Percentiles rank a stretch among this genome's conserved stretches.
Evolutionary conservation across 2,113 vertebrate species (phyloP).

Genomic region (Periophthalmodon schlosseri): DNA sequence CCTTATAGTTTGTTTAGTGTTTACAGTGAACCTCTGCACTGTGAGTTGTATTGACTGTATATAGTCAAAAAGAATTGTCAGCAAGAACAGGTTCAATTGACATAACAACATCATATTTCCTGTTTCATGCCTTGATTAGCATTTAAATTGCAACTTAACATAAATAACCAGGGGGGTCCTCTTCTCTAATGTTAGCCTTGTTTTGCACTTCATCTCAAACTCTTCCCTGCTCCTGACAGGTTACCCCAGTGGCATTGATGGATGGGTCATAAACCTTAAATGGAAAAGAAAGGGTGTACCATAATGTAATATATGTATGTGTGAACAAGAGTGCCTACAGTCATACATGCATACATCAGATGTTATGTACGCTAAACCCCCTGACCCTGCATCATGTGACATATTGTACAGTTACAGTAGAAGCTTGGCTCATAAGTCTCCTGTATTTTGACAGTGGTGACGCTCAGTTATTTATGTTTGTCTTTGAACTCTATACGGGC

Average conservation of each 20-base stretch:
- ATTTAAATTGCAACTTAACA: no score
- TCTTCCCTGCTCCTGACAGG: no score
- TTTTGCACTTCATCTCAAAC: no score
- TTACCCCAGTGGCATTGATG: no score
- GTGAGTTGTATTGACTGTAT: neutral
- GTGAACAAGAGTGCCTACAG: neutral
- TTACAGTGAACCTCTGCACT: neutral
- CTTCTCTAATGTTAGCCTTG: no score
- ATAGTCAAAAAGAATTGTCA: neutral
- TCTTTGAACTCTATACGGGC: neutral
- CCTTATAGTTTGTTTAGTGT: neutral
- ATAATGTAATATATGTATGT: neutral
- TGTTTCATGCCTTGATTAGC: no score
- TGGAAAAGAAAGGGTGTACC: no score
- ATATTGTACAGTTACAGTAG: neutral
- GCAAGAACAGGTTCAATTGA: neutral
- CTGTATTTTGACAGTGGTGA: neutral
- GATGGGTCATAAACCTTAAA: no score
- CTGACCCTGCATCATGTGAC: neutral
- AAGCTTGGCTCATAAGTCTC: neutral
- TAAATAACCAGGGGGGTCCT: neutral
- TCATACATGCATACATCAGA: neutral
- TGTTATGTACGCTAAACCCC: neutral
- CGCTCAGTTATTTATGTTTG: constrained; percentile 1
- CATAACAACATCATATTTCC: neutral